These are phyloP conservation scores for Zaprionus lineosus DNA, from an alignment of 2,888 invertebrate species.

Conservation along the genomic window DNA sequence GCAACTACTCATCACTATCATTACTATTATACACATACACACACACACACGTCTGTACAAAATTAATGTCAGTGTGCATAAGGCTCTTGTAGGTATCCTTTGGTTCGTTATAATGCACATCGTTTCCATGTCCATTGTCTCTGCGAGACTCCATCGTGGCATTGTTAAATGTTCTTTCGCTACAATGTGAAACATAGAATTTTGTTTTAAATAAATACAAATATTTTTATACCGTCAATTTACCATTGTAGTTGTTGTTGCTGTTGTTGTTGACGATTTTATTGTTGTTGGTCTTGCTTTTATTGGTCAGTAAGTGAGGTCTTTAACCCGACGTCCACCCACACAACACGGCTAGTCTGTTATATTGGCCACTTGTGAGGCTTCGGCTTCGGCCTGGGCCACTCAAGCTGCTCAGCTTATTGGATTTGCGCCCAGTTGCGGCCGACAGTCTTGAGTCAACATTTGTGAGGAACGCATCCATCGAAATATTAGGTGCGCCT, in stretches of 20 bases:
- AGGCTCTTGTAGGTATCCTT: slow-evolving; percentile 1
- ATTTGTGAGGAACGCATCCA: slow-evolving; percentile 57
- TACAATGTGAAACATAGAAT: slow-evolving; percentile 31
- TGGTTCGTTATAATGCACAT: slow-evolving; percentile 15
- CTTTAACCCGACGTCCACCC: slow-evolving; percentile 48
- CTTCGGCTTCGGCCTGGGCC: slow-evolving; percentile 37
- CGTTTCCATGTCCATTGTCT: slow-evolving; percentile 57
- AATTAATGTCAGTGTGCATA: slow-evolving; percentile 12
- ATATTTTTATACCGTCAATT: slow-evolving; percentile 62
- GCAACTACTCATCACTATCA: too few species aligned
- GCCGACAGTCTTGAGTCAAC: slow-evolving; percentile 67
- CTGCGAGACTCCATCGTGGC: slow-evolving; percentile 61
- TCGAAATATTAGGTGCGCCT: slow-evolving; percentile 19
- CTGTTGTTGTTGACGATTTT: not conserved
- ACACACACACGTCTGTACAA: slow-evolving; percentile 21
- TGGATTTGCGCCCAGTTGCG: slow-evolving; percentile 64
- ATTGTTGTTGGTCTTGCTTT: not conserved
- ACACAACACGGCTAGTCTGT: slow-evolving; percentile 19
- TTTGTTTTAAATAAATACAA: slow-evolving; percentile 61
- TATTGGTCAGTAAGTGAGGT: slow-evolving; percentile 28
- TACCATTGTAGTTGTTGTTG: not conserved
- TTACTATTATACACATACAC: too few species aligned
- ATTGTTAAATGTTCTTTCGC: slow-evolving; percentile 14
- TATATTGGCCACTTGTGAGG: slow-evolving; percentile 54
- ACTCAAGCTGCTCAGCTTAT: slow-evolving; percentile 62